Evolutionary conservation across 2,888 invertebrate species (phyloP), one percentile per base, ranked within the genome.

Genomic region (Drosophila nr. perissopoda): DNA sequence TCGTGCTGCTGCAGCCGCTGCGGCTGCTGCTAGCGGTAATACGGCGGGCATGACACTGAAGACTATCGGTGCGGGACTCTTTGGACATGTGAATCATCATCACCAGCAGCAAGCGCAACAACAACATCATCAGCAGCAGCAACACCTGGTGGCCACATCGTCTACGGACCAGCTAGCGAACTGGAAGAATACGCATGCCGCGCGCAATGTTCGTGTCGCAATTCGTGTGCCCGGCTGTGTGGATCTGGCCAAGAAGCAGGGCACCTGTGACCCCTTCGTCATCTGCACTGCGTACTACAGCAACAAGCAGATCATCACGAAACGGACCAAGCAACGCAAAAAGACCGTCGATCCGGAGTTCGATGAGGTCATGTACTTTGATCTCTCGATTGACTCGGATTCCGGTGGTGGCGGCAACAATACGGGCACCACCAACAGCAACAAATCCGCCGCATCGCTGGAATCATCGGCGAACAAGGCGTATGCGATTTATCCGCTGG

Each of bases 191-290:
- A 36, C 76, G n/a, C 66, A 72, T 42, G 78, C 79, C 1, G 45
- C 25, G 25, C 84, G 91, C 36, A 83, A 87, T 65, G 83, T 90
- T 62, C 93, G 93, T 54, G 92, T 94, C 7, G 94, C 95, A 66
- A 94, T 96, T 78, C 94, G 96, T 80, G 96, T 98, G 72, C 94
- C 96, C 80, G 97, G 97, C 93, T 98, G 98, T 93, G 95, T 96
- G 78, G 98, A 98, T 93, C 94, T 98, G 92, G 96, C 97, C 76
- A 96, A 97, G 81, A 97, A 97, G 92, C 97, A 97, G 93, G 97
- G 98, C 86, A 96, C 96, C 88, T 98, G 98, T 94, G 98, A 98
- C 94, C 98, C 98, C 18, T 98, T 96, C 93, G 97, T 97, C 80
- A 95, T 96, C 83, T 96, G 97, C 90, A 96, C 96, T 59, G 96